A percentile compares a stretch with the other conserved stretches of the same genome.
phyloP scores from a whole-genome alignment of 2,888 invertebrate genomes.

The Cerastis rubricosa region DNA sequence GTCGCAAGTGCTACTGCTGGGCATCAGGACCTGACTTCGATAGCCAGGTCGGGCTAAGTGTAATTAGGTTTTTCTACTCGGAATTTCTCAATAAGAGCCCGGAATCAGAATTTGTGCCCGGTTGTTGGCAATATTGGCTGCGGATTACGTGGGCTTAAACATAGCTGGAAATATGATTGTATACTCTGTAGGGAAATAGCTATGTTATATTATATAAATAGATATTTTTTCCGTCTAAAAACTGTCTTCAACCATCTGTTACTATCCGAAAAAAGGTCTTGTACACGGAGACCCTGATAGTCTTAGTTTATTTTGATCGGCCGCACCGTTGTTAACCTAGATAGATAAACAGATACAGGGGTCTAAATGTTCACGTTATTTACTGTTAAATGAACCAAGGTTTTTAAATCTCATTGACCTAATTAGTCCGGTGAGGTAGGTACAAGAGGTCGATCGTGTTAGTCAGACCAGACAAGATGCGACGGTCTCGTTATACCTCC shows the following conservation, averaged over 20 bases:
- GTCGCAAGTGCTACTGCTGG: background rate
- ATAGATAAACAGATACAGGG: conserved; percentile 82
- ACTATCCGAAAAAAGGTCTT: conserved; percentile 63
- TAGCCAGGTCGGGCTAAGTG: background rate
- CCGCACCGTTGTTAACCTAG: conserved; percentile 78
- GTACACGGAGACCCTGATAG: conserved; percentile 34
- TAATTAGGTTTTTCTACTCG: background rate
- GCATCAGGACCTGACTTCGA: background rate
- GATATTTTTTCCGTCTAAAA: background rate
- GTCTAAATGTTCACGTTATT: conserved; percentile 74
- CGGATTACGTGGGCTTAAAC: background rate
- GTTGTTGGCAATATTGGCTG: background rate
- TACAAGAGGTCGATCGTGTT: conserved; percentile 41
- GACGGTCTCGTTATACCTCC: conserved; percentile 5
- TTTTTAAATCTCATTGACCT: conserved; percentile 84
- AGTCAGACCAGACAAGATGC: conserved; percentile 1
- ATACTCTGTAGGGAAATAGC: background rate
- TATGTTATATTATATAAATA: background rate
- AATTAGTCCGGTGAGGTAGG: conserved; percentile 68
- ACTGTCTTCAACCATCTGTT: conserved; percentile 31
- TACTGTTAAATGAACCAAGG: conserved; percentile 79
- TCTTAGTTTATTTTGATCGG: conserved; percentile 50
- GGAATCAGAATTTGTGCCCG: background rate
- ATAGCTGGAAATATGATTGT: background rate
- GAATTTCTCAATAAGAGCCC: background rate